These are phyloP conservation scores for Dasysyrphus albostriatus DNA, from an alignment of 2,888 invertebrate genomes.

Conservation along the genomic window DNA sequence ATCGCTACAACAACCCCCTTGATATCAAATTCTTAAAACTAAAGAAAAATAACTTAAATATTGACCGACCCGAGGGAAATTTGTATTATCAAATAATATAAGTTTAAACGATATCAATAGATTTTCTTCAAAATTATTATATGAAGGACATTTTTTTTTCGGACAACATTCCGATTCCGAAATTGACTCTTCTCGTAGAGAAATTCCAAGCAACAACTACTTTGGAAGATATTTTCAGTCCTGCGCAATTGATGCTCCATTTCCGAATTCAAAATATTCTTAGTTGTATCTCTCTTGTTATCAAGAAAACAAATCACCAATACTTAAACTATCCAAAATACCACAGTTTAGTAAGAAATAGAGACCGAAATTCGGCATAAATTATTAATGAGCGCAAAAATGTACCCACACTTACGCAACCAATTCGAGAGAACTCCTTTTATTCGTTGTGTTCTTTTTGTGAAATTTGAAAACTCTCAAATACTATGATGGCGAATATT, in stretches of 20 bases:
- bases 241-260: conserved; percentile 13
- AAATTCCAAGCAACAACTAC: not conserved
- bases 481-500: conserved; percentile 3
- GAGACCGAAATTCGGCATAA: conserved; percentile 57
- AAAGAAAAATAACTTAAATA: too few relatives aligned
- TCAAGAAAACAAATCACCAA: conserved; percentile 33
- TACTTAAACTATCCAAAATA: conserved; percentile 10
- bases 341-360: conserved; percentile 42
- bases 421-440: not conserved
- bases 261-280: conserved; percentile 34
- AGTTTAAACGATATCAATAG: too few relatives aligned
- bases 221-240: not conserved
- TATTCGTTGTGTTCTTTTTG: not conserved
- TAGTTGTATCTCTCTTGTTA: conserved; percentile 25
- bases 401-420: not conserved
- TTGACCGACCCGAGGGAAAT: not conserved
- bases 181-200: not conserved
- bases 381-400: conserved; percentile 70
- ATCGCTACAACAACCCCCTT: too few relatives aligned
- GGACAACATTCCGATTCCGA: conserved; percentile 7
- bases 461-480: conserved; percentile 29
- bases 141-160: not conserved
- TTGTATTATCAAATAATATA: not conserved
- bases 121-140: not conserved
- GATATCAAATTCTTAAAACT: too few relatives aligned